Evolutionary conservation across 2,888 invertebrate genomes (phyloP).

Genomic region (Tridacna gigas): DNA sequence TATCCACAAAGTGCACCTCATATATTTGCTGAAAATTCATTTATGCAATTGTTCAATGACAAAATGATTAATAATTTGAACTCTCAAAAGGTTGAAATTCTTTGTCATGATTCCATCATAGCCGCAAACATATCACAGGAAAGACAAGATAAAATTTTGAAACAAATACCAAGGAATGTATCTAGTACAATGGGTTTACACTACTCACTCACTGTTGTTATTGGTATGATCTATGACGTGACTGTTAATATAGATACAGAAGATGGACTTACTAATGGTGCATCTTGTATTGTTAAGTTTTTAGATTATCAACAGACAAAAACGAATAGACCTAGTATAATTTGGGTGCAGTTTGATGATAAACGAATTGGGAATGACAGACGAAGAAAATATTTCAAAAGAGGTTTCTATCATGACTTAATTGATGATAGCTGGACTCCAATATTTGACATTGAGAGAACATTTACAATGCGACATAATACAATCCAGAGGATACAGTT

Average conservation of each 20-base stretch:
- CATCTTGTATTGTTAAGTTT: slow-evolving; percentile 38
- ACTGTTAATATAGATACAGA: slow-evolving; percentile 49
- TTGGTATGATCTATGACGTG: slow-evolving; percentile 53
- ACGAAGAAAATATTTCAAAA: slow-evolving; percentile 38
- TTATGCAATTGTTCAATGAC: slow-evolving; percentile 42
- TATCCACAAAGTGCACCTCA: slow-evolving; percentile 35
- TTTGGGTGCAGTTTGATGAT: slow-evolving; percentile 54
- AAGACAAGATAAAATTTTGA: slow-evolving; percentile 29
- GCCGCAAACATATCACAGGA: slow-evolving; percentile 32
- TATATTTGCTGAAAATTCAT: slow-evolving; percentile 40
- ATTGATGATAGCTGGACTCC: slow-evolving; percentile 50
- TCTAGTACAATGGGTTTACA: slow-evolving; percentile 21
- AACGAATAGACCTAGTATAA: slow-evolving; percentile 48
- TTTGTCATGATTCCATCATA: slow-evolving; percentile 35
- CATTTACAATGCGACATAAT: slow-evolving; percentile 44
- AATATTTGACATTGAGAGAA: slow-evolving; percentile 54
- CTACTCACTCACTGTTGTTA: slow-evolving; percentile 38
- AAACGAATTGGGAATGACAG: slow-evolving; percentile 29
- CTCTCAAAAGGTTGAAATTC: slow-evolving; percentile 33
- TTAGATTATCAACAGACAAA: slow-evolving; percentile 47
- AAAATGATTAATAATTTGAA: slow-evolving; percentile 27
- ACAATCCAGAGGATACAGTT: slow-evolving; percentile 46
- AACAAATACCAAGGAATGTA: slow-evolving; percentile 25
- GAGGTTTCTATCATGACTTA: slow-evolving; percentile 35
- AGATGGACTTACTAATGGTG: slow-evolving; percentile 58